Percentiles rank a stretch among this genome's conserved stretches.
phyloP scores from a whole-genome alignment of 2,113 vertebrate species.

The Rhagologus leucostigma region DNA sequence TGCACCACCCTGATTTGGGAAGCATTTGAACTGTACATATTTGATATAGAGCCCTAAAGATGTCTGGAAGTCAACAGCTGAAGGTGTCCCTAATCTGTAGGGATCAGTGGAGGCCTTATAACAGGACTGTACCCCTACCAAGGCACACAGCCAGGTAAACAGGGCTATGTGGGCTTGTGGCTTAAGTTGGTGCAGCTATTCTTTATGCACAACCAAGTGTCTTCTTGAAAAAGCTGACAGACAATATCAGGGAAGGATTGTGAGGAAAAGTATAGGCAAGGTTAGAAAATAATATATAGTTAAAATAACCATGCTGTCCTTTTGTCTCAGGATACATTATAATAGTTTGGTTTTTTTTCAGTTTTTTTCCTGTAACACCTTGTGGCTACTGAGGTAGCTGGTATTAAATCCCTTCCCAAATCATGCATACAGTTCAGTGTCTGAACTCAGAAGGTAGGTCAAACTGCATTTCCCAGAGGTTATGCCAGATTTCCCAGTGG shows the following conservation, averaged over 20 bases:
- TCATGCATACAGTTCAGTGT: background rate
- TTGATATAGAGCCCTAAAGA: background rate
- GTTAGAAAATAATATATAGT: background rate
- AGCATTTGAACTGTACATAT: constrained; percentile 28
- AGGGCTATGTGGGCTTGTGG: background rate
- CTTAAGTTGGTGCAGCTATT: background rate
- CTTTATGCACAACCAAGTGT: background rate
- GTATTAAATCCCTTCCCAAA: background rate
- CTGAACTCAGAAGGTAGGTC: background rate
- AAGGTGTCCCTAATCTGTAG: background rate
- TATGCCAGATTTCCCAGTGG: background rate
- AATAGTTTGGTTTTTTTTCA: background rate
- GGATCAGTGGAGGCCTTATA: background rate
- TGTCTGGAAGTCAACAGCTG: background rate
- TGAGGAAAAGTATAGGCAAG: background rate
- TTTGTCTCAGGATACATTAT: background rate
- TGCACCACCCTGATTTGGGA: background rate
- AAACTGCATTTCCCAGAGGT: background rate
- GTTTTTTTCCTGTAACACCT: background rate
- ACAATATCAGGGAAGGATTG: background rate
- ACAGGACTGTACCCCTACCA: background rate
- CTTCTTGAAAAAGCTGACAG: background rate
- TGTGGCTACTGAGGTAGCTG: constrained; percentile 10
- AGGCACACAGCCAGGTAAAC: background rate
- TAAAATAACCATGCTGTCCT: background rate